Conservation (phyloP, 2,888 invertebrate genomes). For the Rotaria sp. region DNA sequence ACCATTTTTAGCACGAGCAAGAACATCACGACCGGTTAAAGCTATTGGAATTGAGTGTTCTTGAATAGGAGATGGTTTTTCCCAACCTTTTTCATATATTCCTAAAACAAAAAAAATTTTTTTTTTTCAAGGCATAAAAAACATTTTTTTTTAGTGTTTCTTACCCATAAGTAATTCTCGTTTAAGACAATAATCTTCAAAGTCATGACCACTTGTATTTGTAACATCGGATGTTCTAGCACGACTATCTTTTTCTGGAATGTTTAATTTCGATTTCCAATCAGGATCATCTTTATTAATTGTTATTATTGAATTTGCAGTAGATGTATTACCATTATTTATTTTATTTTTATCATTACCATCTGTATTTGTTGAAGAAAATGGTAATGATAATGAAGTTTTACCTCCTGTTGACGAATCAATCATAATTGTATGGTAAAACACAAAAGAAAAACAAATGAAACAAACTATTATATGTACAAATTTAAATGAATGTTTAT, state of each 20-base stretch:
- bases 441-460: not conserved
- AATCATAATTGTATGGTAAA: not conserved
- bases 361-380: not conserved
- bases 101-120: constrained; percentile 75
- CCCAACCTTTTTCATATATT: constrained; percentile 98
- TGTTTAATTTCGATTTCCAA: constrained; percentile 38
- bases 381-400: not conserved
- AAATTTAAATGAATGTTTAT: not conserved
- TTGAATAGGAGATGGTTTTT: constrained; percentile 97
- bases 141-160: not conserved
- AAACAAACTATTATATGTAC: constrained; percentile 6
- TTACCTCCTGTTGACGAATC: not conserved
- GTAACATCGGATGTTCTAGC: constrained; percentile 70
- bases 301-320: not conserved
- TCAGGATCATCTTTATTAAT: constrained; percentile 35
- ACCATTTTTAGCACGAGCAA: constrained; percentile 97
- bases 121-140: no score
- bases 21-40: constrained; percentile 88
- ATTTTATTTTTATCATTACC: not conserved
- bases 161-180: constrained; percentile 93
- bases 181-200: constrained; percentile 96
- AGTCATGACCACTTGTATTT: constrained; percentile 95
- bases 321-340: not conserved
- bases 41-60: constrained; percentile 88
- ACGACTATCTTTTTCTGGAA: constrained; percentile 36